Conservation (phyloP, 2,888 invertebrate genomes). For the Acheta domesticus region DNA sequence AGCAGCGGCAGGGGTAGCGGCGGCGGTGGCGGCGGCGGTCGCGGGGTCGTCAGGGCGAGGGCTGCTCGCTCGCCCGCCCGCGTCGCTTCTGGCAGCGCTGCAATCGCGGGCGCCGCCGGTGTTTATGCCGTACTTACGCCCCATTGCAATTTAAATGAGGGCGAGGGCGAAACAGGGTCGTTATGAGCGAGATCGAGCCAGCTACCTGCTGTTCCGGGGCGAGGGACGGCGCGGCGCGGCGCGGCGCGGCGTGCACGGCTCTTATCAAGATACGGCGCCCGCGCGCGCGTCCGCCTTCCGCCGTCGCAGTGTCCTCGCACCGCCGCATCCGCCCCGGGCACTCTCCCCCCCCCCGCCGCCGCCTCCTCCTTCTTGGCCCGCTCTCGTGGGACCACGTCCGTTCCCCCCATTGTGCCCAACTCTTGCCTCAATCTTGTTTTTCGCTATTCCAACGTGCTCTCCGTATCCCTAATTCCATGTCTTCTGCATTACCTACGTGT, state of each 20-base stretch:
- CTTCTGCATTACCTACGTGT: too few species aligned
- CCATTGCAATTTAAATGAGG: slow-evolving; percentile 18
- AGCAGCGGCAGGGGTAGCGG: not conserved
- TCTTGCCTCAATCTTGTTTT: too few species aligned
- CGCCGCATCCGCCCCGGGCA: too few species aligned
- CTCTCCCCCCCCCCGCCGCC: too few species aligned
- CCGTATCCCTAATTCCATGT: too few species aligned
- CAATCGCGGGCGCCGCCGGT: not conserved
- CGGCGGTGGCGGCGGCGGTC: not conserved
- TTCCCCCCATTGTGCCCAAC: too few species aligned
- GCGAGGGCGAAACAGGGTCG: not conserved
- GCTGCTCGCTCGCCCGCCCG: not conserved
- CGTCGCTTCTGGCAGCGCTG: not conserved
- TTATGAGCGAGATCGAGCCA: not conserved
- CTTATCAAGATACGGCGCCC: not conserved
- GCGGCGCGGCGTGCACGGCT: not conserved
- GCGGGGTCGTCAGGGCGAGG: not conserved
- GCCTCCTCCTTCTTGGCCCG: too few species aligned
- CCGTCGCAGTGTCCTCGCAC: too few species aligned
- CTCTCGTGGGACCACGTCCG: too few species aligned
- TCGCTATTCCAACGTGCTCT: too few species aligned
- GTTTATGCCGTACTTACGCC: not conserved
- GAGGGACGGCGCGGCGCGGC: not conserved
- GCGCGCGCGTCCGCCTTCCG: too few species aligned
- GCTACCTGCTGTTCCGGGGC: slow-evolving; percentile 3